These are phyloP conservation scores for Atethmia centrago DNA, from an alignment of 2,888 invertebrate species.

Conservation along the genomic window DNA sequence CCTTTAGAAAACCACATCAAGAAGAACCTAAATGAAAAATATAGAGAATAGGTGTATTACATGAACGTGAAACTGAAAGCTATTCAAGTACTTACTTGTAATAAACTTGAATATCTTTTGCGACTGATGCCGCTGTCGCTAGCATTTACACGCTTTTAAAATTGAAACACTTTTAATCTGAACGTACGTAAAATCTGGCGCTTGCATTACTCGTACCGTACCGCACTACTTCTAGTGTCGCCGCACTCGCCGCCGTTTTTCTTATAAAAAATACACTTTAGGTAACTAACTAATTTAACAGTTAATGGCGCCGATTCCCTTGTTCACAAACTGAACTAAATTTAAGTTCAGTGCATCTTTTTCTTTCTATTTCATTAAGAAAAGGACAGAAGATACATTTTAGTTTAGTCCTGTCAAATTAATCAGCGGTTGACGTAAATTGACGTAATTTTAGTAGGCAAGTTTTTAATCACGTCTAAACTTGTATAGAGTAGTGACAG, in stretches of 20 bases:
- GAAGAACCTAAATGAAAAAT: not conserved
- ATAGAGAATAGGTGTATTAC: not conserved
- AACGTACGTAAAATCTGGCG: constrained; percentile 8
- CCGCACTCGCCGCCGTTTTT: not conserved
- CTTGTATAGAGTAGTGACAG: too few species aligned
- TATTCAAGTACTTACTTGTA: constrained; percentile 4
- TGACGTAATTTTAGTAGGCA: too few species aligned
- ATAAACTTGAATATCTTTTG: constrained; percentile 2
- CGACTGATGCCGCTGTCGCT: not conserved
- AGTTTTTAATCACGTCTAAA: too few species aligned
- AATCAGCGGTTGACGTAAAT: too few species aligned
- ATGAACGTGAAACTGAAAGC: not conserved
- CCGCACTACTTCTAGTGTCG: too few species aligned
- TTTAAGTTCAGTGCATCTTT: too few species aligned
- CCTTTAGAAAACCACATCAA: not conserved
- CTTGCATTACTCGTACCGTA: constrained; percentile 17
- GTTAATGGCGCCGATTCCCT: too few species aligned
- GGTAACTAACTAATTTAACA: not conserved
- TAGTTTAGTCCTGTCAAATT: too few species aligned
- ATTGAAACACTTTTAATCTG: constrained; percentile 23
- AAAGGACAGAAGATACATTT: too few species aligned
- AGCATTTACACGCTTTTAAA: constrained; percentile 19
- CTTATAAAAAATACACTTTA: not conserved
- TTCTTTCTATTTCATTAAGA: too few species aligned
- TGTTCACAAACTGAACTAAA: too few species aligned